Evolutionary conservation across 1,140 invertebrate genomes (phyloP), one percentile per base, ranked within the genome.

Genomic region (Papilio machaon): DNA sequence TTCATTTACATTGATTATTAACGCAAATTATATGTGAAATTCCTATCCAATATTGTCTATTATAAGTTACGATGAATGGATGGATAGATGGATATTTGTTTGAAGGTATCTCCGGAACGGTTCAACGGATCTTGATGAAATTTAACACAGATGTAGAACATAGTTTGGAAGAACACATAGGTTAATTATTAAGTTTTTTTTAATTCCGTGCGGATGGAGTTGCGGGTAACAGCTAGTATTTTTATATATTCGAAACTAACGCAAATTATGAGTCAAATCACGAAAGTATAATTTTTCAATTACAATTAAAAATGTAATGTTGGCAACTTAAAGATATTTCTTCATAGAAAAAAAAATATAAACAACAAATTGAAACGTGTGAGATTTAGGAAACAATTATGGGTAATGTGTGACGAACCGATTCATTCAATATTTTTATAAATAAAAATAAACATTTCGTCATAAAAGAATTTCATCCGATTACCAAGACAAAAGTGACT

Each of bases 401-500:
- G 64, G 30, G 35, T 30, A 35, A 3, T 30, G 64, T 70, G 64
- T 70, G 64, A 70, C 64, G 64, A 70, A 70, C 11, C 64, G 64
- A 70, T 70, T 70, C 23, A 70, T 70, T 70, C 19, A 64, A 70
- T 17, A 70, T 15, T 70, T 70, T 38, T 35, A 70, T 38, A 5
- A 64, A 64, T 30, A 30, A 70, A 70, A 17, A 60, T 60, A 19
- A 15, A 38, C 4, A 38, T 70, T 70, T 35, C 64, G 64, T 70
- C 64, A 70, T 70, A 13, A 30, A 0, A 64, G 23, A 64, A 30
- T 64, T 64, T 64, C 23, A 64, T 64, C 30, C 13, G 60, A 64
- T 19, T 38, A 17, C 73, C 10, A 17, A 77, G 23, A n/a, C 79
- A 47, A 75, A 75, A 67, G 77, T 82, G 81, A 80, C 81, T 73